phyloP scores from a whole-genome alignment of 2,113 vertebrate species.

The Pedetes capensis region DNA sequence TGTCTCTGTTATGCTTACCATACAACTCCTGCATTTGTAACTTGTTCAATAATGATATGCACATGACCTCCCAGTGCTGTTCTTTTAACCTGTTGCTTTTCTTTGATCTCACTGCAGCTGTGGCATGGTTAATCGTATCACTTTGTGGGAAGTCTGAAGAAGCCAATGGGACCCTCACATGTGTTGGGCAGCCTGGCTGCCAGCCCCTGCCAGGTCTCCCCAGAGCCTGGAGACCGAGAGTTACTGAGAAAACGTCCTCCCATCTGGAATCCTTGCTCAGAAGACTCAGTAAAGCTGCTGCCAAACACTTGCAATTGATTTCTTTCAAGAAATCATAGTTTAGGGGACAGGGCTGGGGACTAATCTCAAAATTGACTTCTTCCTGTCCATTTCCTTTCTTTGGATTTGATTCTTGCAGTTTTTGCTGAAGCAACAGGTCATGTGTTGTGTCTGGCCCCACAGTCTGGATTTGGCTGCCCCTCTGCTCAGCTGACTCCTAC shows the following conservation, averaged over 20 bases:
- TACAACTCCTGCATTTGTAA: slow-evolving; percentile 31
- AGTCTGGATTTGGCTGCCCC: background rate
- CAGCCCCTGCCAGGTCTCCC: slow-evolving; percentile 65
- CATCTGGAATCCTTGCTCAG: slow-evolving; percentile 29
- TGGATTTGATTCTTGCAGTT: background rate
- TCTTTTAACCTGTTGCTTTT: slow-evolving; percentile 67
- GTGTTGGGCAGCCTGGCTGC: slow-evolving; percentile 60
- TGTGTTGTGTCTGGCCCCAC: background rate
- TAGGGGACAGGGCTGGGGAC: background rate
- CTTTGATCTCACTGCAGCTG: slow-evolving; percentile 73
- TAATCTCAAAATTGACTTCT: background rate
- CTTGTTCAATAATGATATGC: slow-evolving; percentile 53
- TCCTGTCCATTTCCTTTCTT: background rate
- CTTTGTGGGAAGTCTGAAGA: slow-evolving; percentile 55
- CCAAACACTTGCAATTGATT: background rate
- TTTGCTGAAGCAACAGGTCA: background rate
- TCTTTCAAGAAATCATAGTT: background rate
- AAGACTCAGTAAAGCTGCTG: background rate
- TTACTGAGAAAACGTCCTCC: background rate
- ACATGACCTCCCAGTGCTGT: slow-evolving; percentile 52
- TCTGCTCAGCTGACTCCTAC: background rate
- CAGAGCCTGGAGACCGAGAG: background rate
- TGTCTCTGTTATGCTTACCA: slow-evolving; percentile 38
- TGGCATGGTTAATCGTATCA: slow-evolving; percentile 70
- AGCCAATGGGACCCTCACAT: slow-evolving; percentile 63